phyloP scores from a whole-genome alignment of 1,140 invertebrate species.

The Bombyx mori region DNA sequence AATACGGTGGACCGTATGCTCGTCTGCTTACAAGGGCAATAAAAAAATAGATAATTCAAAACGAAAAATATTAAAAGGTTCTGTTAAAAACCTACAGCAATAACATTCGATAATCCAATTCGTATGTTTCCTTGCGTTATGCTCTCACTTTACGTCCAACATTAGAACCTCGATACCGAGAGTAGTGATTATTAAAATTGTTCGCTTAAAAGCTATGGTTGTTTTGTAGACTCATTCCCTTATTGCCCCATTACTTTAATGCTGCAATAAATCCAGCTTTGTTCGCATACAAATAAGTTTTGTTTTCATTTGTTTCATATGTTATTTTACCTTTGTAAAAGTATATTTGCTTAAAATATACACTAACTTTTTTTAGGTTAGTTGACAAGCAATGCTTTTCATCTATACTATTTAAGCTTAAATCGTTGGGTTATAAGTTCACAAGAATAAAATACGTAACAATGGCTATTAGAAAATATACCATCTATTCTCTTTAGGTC shows the following conservation, averaged over 20 bases:
- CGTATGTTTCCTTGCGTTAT: constrained; percentile 14
- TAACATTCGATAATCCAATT: not conserved
- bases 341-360: too few species aligned
- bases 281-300: not conserved
- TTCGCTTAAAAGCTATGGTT: constrained; percentile 9
- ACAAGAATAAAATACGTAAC: too few species aligned
- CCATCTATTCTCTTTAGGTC: too few species aligned
- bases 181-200: constrained; percentile 20
- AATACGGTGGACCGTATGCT: too few species aligned
- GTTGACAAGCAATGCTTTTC: too few species aligned
- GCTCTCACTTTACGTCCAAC: constrained; percentile 19
- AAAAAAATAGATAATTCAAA: too few species aligned
- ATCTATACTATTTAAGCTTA: too few species aligned
- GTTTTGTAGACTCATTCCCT: not conserved
- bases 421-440: too few species aligned
- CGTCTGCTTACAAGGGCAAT: too few species aligned
- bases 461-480: too few species aligned
- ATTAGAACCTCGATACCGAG: constrained; percentile 20
- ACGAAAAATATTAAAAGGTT: too few species aligned
- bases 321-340: not conserved
- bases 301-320: not conserved
- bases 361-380: too few species aligned
- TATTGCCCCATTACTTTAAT: not conserved
- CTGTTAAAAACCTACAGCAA: not conserved
- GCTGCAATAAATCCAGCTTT: not conserved